Evolutionary conservation across 2,113 vertebrate species (phyloP).

Genomic region (Cryptomyrus ogoouensis): DNA sequence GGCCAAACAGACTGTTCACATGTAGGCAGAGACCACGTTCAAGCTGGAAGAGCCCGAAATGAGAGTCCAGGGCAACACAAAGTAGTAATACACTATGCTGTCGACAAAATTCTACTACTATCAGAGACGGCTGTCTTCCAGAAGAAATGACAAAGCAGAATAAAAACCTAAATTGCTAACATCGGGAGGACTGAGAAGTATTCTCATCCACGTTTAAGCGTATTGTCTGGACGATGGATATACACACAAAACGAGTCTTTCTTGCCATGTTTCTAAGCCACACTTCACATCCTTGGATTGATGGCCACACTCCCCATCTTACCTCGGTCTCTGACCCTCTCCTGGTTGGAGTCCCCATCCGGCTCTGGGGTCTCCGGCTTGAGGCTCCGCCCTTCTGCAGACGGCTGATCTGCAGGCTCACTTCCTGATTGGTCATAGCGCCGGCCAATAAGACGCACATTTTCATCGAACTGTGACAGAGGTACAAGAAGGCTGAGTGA

Average conservation of each 20-base stretch:
- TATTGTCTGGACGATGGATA: not conserved
- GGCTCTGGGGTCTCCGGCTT: constrained; percentile 78
- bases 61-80: not conserved
- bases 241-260: not conserved
- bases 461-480: constrained; percentile 81
- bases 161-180: not conserved
- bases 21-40: no score
- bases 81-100: not conserved
- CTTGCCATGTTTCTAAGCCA: not conserved
- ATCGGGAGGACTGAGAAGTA: not conserved
- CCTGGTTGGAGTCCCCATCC: constrained; percentile 91
- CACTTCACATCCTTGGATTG: not conserved
- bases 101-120: not conserved
- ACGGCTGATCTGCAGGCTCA: constrained; percentile 72
- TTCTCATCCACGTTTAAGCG: no score
- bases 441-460: constrained; percentile 75
- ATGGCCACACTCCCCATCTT: not conserved
- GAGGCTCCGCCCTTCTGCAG: constrained; percentile 62
- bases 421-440: constrained; percentile 72
- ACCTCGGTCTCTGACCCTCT: constrained; percentile 71
- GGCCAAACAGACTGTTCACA: not conserved
- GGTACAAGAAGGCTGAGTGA: not conserved
- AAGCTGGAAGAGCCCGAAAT: no score
- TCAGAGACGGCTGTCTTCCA: not conserved
- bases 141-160: not conserved